Percentiles rank a stretch among this genome's conserved stretches.
Conservation (phyloP, 2,113 vertebrate genomes). For the Fulica atra region DNA sequence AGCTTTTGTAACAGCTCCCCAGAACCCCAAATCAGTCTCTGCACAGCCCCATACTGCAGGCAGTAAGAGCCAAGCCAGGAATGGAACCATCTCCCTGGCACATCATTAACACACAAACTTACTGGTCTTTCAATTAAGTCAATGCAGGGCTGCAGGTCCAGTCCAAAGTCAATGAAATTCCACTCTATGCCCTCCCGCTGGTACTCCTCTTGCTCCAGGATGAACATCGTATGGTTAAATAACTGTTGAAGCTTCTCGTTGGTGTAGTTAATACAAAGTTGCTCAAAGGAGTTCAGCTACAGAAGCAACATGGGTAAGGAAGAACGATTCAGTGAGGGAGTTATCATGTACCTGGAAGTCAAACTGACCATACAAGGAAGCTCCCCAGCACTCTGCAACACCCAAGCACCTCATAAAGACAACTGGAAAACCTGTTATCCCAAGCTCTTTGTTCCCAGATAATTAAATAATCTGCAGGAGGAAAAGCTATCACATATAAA, state of each 20-base stretch:
- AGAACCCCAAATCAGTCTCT: background rate
- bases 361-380: background rate
- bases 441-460: background rate
- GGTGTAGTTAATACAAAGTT: constrained; percentile 98
- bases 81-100: background rate
- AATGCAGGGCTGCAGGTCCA: constrained; percentile 97
- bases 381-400: background rate
- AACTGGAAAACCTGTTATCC: fast-evolving
- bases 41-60: background rate
- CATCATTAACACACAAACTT: constrained; percentile 47
- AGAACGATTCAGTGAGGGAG: background rate
- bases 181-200: constrained; percentile 98
- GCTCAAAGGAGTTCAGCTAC: constrained; percentile 98
- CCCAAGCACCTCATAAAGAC: fast-evolving
- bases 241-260: constrained; percentile 98
- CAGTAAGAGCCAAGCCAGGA: background rate
- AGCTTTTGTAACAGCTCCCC: background rate
- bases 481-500: background rate
- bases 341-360: background rate
- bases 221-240: constrained; percentile 99
- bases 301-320: background rate
- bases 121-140: constrained; percentile 95
- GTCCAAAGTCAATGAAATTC: constrained; percentile 98
- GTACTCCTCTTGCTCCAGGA: constrained; percentile 98
- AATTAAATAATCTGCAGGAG: background rate